Conservation (phyloP, 1,140 invertebrate genomes). For the Drosophila oshimai region DNA sequence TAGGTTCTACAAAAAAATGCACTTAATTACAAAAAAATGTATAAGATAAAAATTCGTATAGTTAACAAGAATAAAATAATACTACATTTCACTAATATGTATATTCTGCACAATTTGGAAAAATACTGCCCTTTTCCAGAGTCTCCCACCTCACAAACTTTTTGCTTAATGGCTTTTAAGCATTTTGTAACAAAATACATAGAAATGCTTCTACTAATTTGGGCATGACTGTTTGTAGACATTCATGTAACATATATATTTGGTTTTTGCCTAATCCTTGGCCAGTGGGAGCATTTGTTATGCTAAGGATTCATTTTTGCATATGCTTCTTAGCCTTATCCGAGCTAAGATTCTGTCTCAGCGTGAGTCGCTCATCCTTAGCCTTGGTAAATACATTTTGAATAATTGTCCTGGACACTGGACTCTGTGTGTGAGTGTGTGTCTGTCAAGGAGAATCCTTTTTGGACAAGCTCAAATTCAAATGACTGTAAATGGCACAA, state of each 20-base stretch:
- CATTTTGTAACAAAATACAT: too few species aligned
- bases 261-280: slow-evolving; percentile 18
- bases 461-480: slow-evolving; percentile 39
- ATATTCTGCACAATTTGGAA: too few species aligned
- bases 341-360: not conserved
- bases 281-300: slow-evolving; percentile 46
- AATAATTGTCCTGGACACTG: slow-evolving; percentile 49
- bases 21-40: too few species aligned
- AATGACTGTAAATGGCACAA: slow-evolving; percentile 48
- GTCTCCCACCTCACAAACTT: too few species aligned
- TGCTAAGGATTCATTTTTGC: slow-evolving; percentile 58
- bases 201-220: too few species aligned
- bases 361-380: not conserved
- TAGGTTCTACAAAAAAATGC: too few species aligned
- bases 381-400: slow-evolving; percentile 54
- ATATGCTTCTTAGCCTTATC: slow-evolving; percentile 35
- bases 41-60: too few species aligned
- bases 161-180: too few species aligned
- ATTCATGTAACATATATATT: not conserved
- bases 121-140: too few species aligned
- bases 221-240: not conserved
- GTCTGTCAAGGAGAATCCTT: slow-evolving; percentile 20
- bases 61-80: too few species aligned
- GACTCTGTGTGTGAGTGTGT: not conserved
- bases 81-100: too few species aligned